Evolutionary conservation across 2,113 vertebrate species (phyloP), one percentile per base, ranked within the genome.

Genomic region (Chelonoidis abingdonii): DNA sequence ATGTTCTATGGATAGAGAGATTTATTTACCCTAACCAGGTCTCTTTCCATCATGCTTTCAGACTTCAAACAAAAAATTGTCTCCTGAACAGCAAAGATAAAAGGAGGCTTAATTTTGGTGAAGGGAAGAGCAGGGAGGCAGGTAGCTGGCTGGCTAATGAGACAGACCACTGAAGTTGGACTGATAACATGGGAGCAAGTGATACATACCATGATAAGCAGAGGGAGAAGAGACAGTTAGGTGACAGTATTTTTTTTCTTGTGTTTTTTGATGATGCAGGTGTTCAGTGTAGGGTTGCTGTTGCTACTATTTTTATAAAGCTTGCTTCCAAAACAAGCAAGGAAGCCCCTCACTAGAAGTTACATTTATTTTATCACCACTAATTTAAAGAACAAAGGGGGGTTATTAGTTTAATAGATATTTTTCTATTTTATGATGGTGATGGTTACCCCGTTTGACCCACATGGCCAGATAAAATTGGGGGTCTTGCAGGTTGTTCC

Each of bases 1-100:
- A 97, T 97, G 98, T 96, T 98, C 97, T 97, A 97, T 96, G 92
- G 92, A 96, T 97, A 97, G 97, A 97, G 96, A 92, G 83, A 69
- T 91, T 97, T 98, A 94, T 97, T 98, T 98, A 98, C 96, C 97
- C 95, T 95, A 95, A 91, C 50, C 10, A 2, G 95, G 92, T 96
- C 97, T 96, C 84, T 87, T 88, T 76, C 87, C 56, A 62, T 92
- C 6, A 1, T n/a, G 41, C 78, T 92, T 96, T 85, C 38, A 31
- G 49, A 83, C 85, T 87, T 85, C 11, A 27, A 82, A 56, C 19
- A 84, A 82, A 72, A 87, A 47, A 80, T 27, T 35, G 47, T 38
- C 83, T 41, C 65, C 9, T 4, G 17, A 78, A 49, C 19, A 57
- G 41, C 69, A 87, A 57, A 75, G 76, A 10, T 38, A 75, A 79